Evolutionary conservation across 2,113 vertebrate genomes (phyloP).

Genomic region (Trematocara marginatum): DNA sequence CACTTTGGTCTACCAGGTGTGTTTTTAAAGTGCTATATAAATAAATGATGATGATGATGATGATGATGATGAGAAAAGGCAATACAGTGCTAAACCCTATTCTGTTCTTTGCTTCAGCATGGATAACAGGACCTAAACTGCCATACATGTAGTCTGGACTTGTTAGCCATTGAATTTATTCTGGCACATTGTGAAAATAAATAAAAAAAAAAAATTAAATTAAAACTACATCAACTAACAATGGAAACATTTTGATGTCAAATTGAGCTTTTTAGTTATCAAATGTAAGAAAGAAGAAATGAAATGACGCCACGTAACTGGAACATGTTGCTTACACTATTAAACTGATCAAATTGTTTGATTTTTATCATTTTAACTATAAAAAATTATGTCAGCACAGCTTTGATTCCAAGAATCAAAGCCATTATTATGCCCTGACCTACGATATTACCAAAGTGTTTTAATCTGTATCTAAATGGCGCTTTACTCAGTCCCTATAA

Average conservation of each 20-base stretch:
- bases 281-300: not conserved
- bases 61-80: not conserved
- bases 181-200: not conserved
- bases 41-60: too few species aligned
- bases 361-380: not conserved
- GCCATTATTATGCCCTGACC: not conserved
- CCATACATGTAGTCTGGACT: not conserved
- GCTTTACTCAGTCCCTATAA: too few species aligned
- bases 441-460: not conserved
- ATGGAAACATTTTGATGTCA: rapidly evolving
- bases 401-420: not conserved
- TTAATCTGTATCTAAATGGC: not conserved
- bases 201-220: not conserved
- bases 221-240: not conserved
- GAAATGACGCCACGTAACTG: not conserved
- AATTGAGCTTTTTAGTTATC: not conserved
- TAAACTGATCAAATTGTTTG: not conserved
- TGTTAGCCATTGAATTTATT: not conserved
- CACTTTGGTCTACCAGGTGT: too few species aligned
- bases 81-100: not conserved
- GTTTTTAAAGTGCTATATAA: too few species aligned
- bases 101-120: not conserved
- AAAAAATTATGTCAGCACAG: not conserved
- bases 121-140: not conserved
- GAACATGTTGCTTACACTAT: not conserved